These are phyloP conservation scores for Semotilus atromaculatus DNA, from an alignment of 2,797 vertebrate genomes.

Conservation along the genomic window DNA sequence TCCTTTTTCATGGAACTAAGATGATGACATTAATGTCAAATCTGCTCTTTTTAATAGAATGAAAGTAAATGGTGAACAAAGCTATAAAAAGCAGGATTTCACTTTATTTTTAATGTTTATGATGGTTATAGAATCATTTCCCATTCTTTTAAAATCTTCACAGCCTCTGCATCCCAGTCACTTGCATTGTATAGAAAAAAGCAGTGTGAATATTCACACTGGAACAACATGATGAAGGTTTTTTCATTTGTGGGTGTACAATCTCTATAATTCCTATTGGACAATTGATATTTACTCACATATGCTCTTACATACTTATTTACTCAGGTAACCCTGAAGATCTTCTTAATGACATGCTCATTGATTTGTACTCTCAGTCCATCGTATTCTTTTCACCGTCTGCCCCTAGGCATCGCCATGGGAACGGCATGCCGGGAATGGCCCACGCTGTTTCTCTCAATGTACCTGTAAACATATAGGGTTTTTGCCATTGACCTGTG, in stretches of 20 bases:
- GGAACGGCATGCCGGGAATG: slow-evolving; percentile 21
- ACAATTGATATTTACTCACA: slow-evolving; percentile 19
- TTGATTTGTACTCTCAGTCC: slow-evolving; percentile 7
- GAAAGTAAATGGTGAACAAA: not conserved
- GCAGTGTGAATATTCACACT: not conserved
- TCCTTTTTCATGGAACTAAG: not conserved
- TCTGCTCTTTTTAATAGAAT: not conserved
- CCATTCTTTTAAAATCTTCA: not conserved
- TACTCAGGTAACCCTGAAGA: not conserved
- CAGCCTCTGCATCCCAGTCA: not conserved
- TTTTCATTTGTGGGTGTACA: not conserved
- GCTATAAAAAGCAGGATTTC: not conserved
- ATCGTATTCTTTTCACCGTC: slow-evolving; percentile 11
- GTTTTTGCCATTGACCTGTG: slow-evolving; percentile 3
- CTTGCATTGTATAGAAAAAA: slow-evolving; percentile 6
- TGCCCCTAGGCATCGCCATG: slow-evolving; percentile 18
- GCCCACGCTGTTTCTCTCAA: slow-evolving; percentile 19
- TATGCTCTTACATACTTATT: not conserved
- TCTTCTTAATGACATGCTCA: slow-evolving; percentile 17
- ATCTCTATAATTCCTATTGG: not conserved
- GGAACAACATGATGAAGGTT: not conserved
- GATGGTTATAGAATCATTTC: not conserved
- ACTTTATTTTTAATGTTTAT: not conserved
- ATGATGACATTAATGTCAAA: not conserved
- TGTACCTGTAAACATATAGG: slow-evolving; percentile 14